Evolutionary conservation across 2,888 invertebrate species (phyloP).

Genomic region (Flexamia atlantica): DNA sequence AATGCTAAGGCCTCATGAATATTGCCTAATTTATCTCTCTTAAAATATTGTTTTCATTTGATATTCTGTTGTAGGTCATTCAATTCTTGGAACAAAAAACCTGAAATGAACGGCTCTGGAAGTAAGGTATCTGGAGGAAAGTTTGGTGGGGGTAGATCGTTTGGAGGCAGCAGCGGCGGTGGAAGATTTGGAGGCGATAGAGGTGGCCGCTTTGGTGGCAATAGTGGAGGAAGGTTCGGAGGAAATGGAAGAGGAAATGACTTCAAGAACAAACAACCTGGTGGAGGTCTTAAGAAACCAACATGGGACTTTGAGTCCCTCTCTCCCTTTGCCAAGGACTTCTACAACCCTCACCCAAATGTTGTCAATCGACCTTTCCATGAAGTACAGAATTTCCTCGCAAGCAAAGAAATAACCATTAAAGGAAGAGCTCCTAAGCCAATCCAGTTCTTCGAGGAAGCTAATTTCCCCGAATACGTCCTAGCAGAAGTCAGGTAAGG

Average conservation of each 20-base stretch:
- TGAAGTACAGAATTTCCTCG: constrained; percentile 88
- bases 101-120: constrained; percentile 1
- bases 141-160: not conserved
- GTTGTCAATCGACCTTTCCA: constrained; percentile 80
- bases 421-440: constrained; percentile 92
- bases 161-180: not conserved
- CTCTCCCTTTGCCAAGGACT: constrained; percentile 95
- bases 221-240: constrained; percentile 39
- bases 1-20: no score
- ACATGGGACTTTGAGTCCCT: constrained; percentile 90
- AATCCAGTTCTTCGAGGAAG: constrained; percentile 93
- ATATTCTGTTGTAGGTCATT: constrained; percentile 51
- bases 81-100: not conserved
- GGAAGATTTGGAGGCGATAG: constrained; percentile 44
- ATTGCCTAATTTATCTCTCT: no score
- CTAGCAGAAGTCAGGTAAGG: constrained; percentile 79
- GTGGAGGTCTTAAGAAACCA: constrained; percentile 88
- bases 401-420: constrained; percentile 90
- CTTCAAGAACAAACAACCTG: constrained; percentile 77
- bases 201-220: constrained; percentile 38
- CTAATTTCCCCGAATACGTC: constrained; percentile 90
- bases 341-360: constrained; percentile 90
- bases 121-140: constrained; percentile 24
- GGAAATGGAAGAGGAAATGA: not conserved
- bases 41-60: no score